A percentile compares a stretch with the other conserved stretches of the same genome.
Evolutionary conservation across 2,888 invertebrate genomes (phyloP).

Genomic region (Kuschelorhynchus macadamiae): DNA sequence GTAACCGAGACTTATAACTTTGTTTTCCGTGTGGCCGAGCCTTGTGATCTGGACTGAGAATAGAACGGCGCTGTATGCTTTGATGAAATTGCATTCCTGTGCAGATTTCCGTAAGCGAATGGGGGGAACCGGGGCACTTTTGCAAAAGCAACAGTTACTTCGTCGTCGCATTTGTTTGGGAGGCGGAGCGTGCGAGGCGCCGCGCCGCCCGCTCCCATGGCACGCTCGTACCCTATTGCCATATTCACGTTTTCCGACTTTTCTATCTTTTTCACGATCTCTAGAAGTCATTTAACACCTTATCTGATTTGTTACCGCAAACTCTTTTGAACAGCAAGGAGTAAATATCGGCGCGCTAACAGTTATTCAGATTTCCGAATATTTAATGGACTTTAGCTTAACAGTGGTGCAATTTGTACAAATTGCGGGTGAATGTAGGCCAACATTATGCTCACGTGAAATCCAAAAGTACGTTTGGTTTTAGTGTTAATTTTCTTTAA

Average conservation of each 20-base stretch:
- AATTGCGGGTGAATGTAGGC: too few species aligned
- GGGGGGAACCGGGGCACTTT: slow-evolving; percentile 58
- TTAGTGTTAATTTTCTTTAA: too few species aligned
- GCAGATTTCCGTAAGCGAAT: slow-evolving; percentile 69
- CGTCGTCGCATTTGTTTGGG: slow-evolving; percentile 67
- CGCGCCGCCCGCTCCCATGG: slow-evolving; percentile 64
- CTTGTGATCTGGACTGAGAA: slow-evolving; percentile 67
- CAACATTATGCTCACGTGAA: too few species aligned
- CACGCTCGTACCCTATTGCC: slow-evolving; percentile 52
- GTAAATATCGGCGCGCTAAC: too few species aligned
- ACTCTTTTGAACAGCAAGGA: too few species aligned
- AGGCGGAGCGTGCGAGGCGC: slow-evolving; percentile 65
- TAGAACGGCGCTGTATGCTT: slow-evolving; percentile 66
- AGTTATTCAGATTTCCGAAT: too few species aligned
- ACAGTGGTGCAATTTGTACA: too few species aligned
- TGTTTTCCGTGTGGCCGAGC: slow-evolving; percentile 69
- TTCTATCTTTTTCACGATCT: not conserved
- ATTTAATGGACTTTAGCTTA: too few species aligned
- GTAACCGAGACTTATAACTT: slow-evolving; percentile 69
- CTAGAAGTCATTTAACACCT: too few species aligned
- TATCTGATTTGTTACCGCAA: too few species aligned
- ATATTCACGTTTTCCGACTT: slow-evolving; percentile 25
- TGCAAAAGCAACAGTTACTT: slow-evolving; percentile 68
- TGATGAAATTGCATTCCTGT: slow-evolving; percentile 71
- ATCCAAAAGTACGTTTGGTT: too few species aligned